Conservation (phyloP, 2,888 invertebrate species). For the Pollenia griseotomentosa region DNA sequence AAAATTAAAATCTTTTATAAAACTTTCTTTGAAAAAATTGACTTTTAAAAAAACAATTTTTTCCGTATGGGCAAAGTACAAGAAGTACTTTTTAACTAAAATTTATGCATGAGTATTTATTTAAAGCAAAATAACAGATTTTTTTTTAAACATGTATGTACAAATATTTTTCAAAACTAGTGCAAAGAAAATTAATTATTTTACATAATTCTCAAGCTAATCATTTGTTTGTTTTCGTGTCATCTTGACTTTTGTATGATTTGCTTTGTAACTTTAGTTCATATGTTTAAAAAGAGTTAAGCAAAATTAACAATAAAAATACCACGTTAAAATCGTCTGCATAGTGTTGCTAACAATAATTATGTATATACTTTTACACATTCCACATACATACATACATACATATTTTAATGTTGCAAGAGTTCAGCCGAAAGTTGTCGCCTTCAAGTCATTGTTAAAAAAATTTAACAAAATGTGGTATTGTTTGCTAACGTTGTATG, state of each 20-base stretch:
- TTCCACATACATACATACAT: not conserved
- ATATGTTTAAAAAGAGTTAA: slow-evolving; percentile 19
- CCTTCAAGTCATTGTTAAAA: not conserved
- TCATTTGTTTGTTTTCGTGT: slow-evolving; percentile 63
- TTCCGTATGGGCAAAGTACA: too few relatives aligned
- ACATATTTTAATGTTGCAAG: slow-evolving; percentile 21
- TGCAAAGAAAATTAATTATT: slow-evolving; percentile 83
- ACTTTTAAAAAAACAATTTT: too few relatives aligned
- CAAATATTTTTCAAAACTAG: slow-evolving; percentile 77
- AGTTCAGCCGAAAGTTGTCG: slow-evolving; percentile 26
- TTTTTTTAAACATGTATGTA: not conserved
- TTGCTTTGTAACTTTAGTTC: slow-evolving; percentile 22
- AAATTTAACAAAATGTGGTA: too few relatives aligned
- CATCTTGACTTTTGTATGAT: slow-evolving; percentile 23
- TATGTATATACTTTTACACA: not conserved
- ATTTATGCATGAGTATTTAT: too few relatives aligned
- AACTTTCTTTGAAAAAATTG: too few relatives aligned
- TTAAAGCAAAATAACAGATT: not conserved
- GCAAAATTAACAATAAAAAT: slow-evolving; percentile 37
- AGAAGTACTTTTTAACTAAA: too few relatives aligned
- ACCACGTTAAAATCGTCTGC: slow-evolving; percentile 17
- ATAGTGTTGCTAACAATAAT: slow-evolving; percentile 47
- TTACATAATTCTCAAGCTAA: slow-evolving; percentile 80
- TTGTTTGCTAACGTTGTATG: too few relatives aligned
- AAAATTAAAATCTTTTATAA: too few relatives aligned